Conservation (phyloP, 2,113 vertebrate species). For the Salvator merianae region DNA sequence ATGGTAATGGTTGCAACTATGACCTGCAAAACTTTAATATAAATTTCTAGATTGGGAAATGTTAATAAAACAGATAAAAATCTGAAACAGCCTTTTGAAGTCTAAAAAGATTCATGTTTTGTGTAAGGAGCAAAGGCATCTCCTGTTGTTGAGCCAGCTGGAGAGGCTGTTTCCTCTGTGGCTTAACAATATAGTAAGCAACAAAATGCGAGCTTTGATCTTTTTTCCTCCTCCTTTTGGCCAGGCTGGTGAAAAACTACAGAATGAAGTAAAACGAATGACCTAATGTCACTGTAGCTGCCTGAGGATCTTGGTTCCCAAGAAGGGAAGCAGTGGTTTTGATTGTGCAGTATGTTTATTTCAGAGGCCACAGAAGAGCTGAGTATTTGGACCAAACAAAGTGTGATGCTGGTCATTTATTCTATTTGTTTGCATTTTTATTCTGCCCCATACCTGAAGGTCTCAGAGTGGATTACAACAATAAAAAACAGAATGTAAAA, state of each 20-base stretch:
- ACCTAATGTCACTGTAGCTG: background rate
- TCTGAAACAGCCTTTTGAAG: conserved; percentile 7
- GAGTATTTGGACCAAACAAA: background rate
- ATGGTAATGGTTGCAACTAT: background rate
- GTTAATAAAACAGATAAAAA: conserved; percentile 16
- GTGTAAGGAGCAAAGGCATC: conserved; percentile 7
- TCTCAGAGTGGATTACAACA: no score
- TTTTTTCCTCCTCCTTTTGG: background rate
- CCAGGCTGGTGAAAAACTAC: conserved; percentile 5
- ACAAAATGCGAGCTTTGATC: conserved; percentile 29
- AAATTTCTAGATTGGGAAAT: conserved; percentile 27
- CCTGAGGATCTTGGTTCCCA: background rate
- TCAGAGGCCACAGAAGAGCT: background rate
- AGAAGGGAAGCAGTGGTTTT: conserved; percentile 4
- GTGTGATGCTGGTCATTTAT: background rate
- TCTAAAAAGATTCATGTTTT: background rate
- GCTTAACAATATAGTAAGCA: background rate
- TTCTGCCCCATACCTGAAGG: no score
- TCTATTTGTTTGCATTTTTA: no score
- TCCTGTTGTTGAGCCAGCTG: conserved; percentile 16
- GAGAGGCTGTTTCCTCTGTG: conserved; percentile 1
- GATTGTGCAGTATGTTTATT: background rate
- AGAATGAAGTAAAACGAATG: conserved; percentile 16
- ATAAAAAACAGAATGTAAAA: no score
- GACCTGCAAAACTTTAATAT: background rate